These are phyloP conservation scores for Brachyistius frenatus DNA, from an alignment of 2,113 vertebrate genomes.

Conservation along the genomic window DNA sequence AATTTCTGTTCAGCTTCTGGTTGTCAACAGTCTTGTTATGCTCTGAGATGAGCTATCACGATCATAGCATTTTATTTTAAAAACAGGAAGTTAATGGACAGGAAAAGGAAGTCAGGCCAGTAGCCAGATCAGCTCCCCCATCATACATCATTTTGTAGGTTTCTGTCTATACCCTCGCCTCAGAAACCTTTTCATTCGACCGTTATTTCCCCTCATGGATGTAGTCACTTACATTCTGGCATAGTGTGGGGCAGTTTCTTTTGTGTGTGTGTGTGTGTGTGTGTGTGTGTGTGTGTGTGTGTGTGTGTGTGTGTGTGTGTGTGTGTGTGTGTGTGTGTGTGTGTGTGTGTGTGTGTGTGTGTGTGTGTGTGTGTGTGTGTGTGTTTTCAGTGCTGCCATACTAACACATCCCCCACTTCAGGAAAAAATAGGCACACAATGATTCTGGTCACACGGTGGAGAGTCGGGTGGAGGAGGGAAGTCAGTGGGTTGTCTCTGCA, in stretches of 20 bases:
- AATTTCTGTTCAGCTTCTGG: neutral
- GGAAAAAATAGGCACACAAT: conserved; percentile 55
- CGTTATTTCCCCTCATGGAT: neutral
- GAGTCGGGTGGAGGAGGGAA: neutral
- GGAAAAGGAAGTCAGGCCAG: conserved; percentile 54
- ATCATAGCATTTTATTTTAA: conserved; percentile 15
- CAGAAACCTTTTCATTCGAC: neutral
- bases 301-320: too few relatives aligned
- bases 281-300: neutral
- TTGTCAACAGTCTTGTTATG: neutral
- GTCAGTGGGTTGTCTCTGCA: neutral
- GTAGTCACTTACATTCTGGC: neutral
- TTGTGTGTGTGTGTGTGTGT: conserved; percentile 4
- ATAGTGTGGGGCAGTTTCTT: neutral
- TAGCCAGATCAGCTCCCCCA: neutral
- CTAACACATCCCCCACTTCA: conserved; percentile 51
- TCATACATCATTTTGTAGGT: neutral
- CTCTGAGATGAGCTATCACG: neutral
- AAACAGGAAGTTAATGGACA: conserved; percentile 53
- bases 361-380: neutral
- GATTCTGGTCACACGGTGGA: conserved; percentile 27
- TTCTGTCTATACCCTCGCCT: neutral
- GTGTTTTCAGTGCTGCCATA: conserved; percentile 31
- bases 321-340: too few relatives aligned
- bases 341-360: neutral